A percentile compares a stretch with the other conserved stretches of the same genome.
Evolutionary conservation across 2,888 invertebrate genomes (phyloP).

Genomic region (Drosophila aldrichi): DNA sequence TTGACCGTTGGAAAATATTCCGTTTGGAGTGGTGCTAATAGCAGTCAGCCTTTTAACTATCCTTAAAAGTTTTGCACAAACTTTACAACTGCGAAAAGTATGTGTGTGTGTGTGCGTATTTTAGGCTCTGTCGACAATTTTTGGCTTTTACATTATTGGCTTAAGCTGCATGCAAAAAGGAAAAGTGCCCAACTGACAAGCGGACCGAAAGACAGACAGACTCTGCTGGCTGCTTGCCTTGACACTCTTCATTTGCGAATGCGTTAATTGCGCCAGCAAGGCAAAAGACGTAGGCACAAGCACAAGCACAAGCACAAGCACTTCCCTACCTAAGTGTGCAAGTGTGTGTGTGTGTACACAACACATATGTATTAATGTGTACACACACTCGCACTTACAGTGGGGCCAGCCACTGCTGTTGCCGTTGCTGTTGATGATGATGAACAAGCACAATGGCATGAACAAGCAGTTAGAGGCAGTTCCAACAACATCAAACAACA

Average conservation of each 20-base stretch:
- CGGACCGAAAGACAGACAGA: slow-evolving; percentile 27
- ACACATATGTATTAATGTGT: slow-evolving; percentile 43
- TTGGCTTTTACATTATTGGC: slow-evolving; percentile 47
- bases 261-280: slow-evolving; percentile 76
- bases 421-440: slow-evolving; percentile 60
- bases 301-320: slow-evolving; percentile 35
- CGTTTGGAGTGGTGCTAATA: slow-evolving; percentile 26
- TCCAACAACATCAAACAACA: slow-evolving; percentile 67
- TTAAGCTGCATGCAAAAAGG: slow-evolving; percentile 26
- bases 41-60: slow-evolving; percentile 38
- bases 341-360: slow-evolving; percentile 41
- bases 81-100: slow-evolving; percentile 21
- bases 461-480: slow-evolving; percentile 77
- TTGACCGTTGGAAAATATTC: slow-evolving; percentile 34
- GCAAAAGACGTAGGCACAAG: slow-evolving; percentile 40
- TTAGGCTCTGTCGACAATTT: background rate
- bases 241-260: slow-evolving; percentile 81
- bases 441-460: slow-evolving; percentile 76
- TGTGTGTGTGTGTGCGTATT: background rate
- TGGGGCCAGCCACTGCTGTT: slow-evolving; percentile 18
- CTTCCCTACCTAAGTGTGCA: slow-evolving; percentile 31
- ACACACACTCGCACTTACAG: slow-evolving; percentile 30
- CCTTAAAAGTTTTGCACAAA: slow-evolving; percentile 34
- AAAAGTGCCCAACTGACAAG: slow-evolving; percentile 48
- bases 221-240: slow-evolving; percentile 63